Base-by-base conservation (phyloP, 1,140 invertebrate species). In the Rhagoletis pomonella region DNA sequence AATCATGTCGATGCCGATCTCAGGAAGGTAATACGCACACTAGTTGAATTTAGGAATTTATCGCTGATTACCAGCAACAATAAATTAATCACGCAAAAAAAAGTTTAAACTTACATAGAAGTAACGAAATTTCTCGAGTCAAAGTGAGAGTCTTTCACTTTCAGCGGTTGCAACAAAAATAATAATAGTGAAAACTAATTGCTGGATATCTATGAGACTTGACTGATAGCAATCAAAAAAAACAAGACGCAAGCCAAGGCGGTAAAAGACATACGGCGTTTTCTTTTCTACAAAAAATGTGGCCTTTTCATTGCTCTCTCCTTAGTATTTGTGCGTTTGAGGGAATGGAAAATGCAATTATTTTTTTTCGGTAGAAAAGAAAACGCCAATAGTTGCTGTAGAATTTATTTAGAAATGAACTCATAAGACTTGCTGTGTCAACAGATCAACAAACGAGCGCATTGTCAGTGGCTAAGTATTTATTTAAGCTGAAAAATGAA, bases 91-190 rank as follows among this genome's bases (percentile, higher is more conserved):
- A 55, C 50, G 50, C 4, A 55, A 55, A 55, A 55, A 6, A 55
- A 55, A 55, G 9, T 6, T 9, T 6, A 55, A 55, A 55, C n/a
- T n/a, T n/a, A n/a, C 9, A 55, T 55, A 55, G 9, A 55, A 39
- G 64, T 19, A 44, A 69, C 14, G 10, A 69, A 69, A 69, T 42
- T 44, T 44, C 17, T 39, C 67, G 44, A 69, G 39, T 44, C 39
- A 44, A 69, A 69, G 67, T 69, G 67, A 69, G 67, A 69, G 67
- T 69, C 44, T 65, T 69, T 44, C 39, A 69, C 67, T 69, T 69
- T 69, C 42, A 44, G 42, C 42, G 42, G 10, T 3, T 44, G 14
- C 1, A 12, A 69, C 67, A 44, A 42, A 69, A 69, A 67, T 9
- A 39, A 39, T 9, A 67, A 69, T 47, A 69, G 44, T 69, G n/a